phyloP scores from a whole-genome alignment of 2,888 invertebrate species.

The Selenia dentaria region DNA sequence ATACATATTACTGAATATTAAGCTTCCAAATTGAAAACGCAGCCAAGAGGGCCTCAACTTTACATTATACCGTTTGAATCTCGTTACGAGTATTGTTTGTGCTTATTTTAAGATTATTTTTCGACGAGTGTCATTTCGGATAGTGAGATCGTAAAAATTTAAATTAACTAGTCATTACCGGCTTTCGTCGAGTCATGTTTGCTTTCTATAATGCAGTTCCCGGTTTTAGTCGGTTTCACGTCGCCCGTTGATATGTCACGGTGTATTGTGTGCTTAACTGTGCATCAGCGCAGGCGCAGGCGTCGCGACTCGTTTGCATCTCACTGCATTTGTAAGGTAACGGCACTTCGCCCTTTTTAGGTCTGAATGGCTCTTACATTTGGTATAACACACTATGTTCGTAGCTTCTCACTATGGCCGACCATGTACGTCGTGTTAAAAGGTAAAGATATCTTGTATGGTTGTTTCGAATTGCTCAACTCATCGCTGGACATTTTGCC shows the following conservation, averaged over 20 bases:
- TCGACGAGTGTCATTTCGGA: constrained; percentile 39
- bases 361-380: constrained; percentile 45
- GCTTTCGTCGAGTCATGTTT: constrained; percentile 46
- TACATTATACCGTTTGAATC: constrained; percentile 1
- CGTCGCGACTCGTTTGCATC: constrained; percentile 55
- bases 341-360: constrained; percentile 65
- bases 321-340: constrained; percentile 58
- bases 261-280: constrained; percentile 55
- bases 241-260: constrained; percentile 50
- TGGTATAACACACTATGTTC: constrained; percentile 47
- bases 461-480: constrained; percentile 12
- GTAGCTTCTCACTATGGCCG: constrained; percentile 34
- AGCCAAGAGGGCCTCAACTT: not conserved
- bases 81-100: constrained; percentile 1
- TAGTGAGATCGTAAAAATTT: constrained; percentile 37
- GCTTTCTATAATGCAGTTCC: constrained; percentile 48
- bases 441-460: constrained; percentile 18
- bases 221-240: constrained; percentile 43
- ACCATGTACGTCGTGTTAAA: constrained; percentile 32
- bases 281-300: constrained; percentile 35
- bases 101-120: constrained; percentile 16
- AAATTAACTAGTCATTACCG: constrained; percentile 47
- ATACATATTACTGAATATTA: no score
- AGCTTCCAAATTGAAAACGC: not conserved
- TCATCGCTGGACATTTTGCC: constrained; percentile 11